A percentile compares a stretch with the other conserved stretches of the same genome.
phyloP scores from a whole-genome alignment of 30 jellyfish, hydroid and myxozoan species.

The Aurelia aurita complex sp. Pacific region DNA sequence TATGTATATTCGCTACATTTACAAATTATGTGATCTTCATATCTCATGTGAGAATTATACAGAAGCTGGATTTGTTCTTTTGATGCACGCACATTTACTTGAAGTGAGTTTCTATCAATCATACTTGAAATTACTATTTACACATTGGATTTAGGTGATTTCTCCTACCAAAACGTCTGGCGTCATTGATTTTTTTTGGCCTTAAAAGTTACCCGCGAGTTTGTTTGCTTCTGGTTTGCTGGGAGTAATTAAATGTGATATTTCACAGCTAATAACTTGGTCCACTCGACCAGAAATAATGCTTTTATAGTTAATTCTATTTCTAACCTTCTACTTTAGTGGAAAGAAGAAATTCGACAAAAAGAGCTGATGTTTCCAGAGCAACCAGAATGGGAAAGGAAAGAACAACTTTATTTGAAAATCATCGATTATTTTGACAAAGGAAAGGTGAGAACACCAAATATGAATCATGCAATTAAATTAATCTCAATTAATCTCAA shows the following conservation, averaged over 20 bases:
- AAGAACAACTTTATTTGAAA: slow-evolving; percentile 79
- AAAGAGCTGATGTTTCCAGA: slow-evolving; percentile 71
- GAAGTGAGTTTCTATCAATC: slow-evolving; percentile 48
- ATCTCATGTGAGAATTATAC: slow-evolving; percentile 83
- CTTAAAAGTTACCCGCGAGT: too few species aligned
- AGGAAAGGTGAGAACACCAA: slow-evolving; percentile 75
- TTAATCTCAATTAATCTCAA: too few species aligned
- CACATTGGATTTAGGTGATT: too few species aligned
- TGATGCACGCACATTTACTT: slow-evolving; percentile 76
- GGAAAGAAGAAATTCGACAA: slow-evolving; percentile 78
- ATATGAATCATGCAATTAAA: too few species aligned
- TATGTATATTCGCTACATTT: slow-evolving; percentile 86
- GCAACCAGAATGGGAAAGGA: slow-evolving; percentile 92
- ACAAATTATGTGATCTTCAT: slow-evolving; percentile 88
- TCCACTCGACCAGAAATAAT: too few species aligned
- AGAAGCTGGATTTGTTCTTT: slow-evolving; percentile 94
- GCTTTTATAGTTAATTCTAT: background rate
- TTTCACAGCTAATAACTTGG: too few species aligned
- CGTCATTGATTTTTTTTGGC: background rate
- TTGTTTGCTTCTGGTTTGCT: too few species aligned
- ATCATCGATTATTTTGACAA: slow-evolving; percentile 86
- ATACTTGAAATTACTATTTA: too few species aligned
- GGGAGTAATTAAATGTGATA: too few species aligned
- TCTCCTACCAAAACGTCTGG: too few species aligned
- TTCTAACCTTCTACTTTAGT: slow-evolving; percentile 33